These are phyloP conservation scores for Acinonyx jubatus DNA, from an alignment of 2,113 vertebrate species.

Conservation along the genomic window DNA sequence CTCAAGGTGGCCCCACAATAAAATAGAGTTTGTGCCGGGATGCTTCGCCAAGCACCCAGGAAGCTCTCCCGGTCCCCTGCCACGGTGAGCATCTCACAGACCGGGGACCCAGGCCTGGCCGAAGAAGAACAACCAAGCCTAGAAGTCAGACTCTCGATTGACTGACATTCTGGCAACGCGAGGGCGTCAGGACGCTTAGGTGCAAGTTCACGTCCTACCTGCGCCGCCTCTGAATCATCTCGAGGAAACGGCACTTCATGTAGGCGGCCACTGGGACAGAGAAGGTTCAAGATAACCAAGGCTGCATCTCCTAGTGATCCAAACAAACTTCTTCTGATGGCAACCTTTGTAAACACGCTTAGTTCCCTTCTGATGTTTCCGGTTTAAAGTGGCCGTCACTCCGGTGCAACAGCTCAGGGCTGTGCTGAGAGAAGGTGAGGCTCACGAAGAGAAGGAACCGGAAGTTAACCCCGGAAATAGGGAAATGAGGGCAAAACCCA, in stretches of 20 bases:
- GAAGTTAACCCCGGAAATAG: neutral
- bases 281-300: neutral
- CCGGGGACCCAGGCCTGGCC: neutral
- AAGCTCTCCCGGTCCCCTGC: no score
- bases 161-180: neutral
- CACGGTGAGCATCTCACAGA: neutral
- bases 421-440: neutral
- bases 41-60: neutral
- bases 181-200: rapidly evolving
- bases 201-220: neutral
- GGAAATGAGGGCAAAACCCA: neutral
- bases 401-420: neutral
- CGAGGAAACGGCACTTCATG: neutral
- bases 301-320: neutral
- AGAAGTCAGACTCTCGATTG: neutral
- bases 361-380: neutral
- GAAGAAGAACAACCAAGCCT: neutral
- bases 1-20: neutral
- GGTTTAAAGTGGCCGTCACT: neutral
- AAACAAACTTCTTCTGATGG: neutral
- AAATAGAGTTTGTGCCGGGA: neutral
- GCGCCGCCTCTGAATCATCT: neutral
- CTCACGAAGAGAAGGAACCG: neutral
- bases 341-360: neutral
- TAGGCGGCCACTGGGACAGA: neutral